Evolutionary conservation across 2,797 vertebrate species (phyloP).

Genomic region (Clarias laeviceps): DNA sequence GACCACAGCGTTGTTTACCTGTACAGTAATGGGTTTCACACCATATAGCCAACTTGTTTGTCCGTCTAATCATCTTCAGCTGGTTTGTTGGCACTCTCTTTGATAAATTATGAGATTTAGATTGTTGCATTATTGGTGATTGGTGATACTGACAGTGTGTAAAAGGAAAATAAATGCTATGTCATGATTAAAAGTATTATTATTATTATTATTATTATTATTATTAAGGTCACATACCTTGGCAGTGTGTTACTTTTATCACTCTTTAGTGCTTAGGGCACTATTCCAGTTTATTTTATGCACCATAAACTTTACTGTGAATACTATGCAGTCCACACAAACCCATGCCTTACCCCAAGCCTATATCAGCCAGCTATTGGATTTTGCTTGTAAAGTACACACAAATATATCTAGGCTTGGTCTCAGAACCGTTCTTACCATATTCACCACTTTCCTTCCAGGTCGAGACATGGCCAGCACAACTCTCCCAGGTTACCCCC

Average conservation of each 20-base stretch:
- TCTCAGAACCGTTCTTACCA: conserved; percentile 27
- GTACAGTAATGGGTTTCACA: conserved; percentile 48
- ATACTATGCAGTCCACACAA: conserved; percentile 33
- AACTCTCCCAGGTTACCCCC: conserved; percentile 97
- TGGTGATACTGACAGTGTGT: conserved; percentile 18
- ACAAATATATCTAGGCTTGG: not conserved
- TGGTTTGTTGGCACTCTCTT: conserved; percentile 23
- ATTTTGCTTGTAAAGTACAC: conserved; percentile 39
- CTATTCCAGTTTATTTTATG: conserved; percentile 56
- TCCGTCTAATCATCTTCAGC: conserved; percentile 41
- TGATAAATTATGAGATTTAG: conserved; percentile 39
- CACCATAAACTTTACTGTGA: conserved; percentile 51
- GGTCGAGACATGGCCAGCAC: conserved; percentile 98
- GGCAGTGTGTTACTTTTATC: conserved; percentile 36
- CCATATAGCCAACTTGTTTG: conserved; percentile 38
- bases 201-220: conserved; percentile 16
- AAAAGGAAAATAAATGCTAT: conserved; percentile 17
- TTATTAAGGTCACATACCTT: conserved; percentile 37
- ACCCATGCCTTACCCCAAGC: conserved; percentile 19
- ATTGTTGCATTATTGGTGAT: conserved; percentile 15
- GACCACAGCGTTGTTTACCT: conserved; percentile 33
- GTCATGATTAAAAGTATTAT: conserved; percentile 22
- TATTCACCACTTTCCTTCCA: conserved; percentile 67
- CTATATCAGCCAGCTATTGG: conserved; percentile 28
- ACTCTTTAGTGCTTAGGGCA: conserved; percentile 42